Evolutionary conservation across 2,797 vertebrate species (phyloP).

Genomic region (Neostethus bicornis): DNA sequence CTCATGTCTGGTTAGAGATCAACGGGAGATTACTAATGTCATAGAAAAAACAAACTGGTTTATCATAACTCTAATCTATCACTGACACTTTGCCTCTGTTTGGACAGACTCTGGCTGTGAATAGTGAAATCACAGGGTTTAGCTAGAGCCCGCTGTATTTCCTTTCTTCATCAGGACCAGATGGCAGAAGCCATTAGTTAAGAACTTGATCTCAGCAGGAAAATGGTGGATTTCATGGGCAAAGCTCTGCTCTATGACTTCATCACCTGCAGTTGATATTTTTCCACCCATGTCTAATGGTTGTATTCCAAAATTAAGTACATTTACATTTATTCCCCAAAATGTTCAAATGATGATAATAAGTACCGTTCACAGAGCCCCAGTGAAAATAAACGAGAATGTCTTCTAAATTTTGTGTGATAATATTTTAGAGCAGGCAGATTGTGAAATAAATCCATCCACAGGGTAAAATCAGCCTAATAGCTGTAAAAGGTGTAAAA

Average conservation of each 20-base stretch:
- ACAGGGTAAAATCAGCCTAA: conserved; percentile 30
- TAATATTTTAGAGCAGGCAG: not conserved
- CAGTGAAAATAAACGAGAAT: conserved; percentile 27
- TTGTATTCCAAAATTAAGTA: conserved; percentile 22
- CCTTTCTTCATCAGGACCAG: conserved; percentile 72
- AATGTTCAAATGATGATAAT: conserved; percentile 34
- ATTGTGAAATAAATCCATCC: not conserved
- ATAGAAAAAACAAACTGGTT: conserved; percentile 46
- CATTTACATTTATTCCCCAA: conserved; percentile 21
- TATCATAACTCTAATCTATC: conserved; percentile 59
- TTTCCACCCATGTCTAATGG: conserved; percentile 31
- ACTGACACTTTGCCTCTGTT: conserved; percentile 54
- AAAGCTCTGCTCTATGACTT: conserved; percentile 20
- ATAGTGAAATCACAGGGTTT: conserved; percentile 36
- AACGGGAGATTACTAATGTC: conserved; percentile 49
- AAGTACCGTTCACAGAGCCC: conserved; percentile 42
- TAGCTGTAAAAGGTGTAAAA: conserved; percentile 56
- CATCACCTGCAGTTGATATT: conserved; percentile 59
- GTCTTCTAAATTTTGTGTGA: conserved; percentile 6
- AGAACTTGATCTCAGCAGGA: conserved; percentile 64
- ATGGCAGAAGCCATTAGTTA: conserved; percentile 67
- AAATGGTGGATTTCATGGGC: conserved; percentile 67
- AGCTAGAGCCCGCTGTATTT: conserved; percentile 45
- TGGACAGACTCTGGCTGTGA: conserved; percentile 48
- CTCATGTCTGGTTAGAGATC: conserved; percentile 35